phyloP scores from a whole-genome alignment of 2,113 vertebrate species.

The Pristiophorus japonicus region DNA sequence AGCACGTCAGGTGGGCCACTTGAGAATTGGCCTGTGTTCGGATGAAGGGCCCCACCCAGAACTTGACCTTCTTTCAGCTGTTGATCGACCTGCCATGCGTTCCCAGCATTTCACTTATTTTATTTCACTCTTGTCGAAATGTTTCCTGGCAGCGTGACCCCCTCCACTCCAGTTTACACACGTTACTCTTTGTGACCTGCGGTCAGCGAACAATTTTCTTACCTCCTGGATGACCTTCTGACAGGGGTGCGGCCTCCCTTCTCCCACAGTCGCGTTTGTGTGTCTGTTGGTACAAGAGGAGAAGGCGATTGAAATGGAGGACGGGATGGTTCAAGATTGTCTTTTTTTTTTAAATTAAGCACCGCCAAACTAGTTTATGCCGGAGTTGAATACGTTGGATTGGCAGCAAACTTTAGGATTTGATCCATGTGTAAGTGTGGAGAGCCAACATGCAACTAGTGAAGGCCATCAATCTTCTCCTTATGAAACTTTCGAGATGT shows the following conservation, averaged over 20 bases:
- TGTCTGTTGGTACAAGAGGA: constrained; percentile 61
- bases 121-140: neutral
- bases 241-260: constrained; percentile 93
- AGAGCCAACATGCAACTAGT: too few relatives aligned
- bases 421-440: too few relatives aligned
- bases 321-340: neutral
- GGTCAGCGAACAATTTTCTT: constrained; percentile 38
- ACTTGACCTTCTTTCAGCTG: neutral
- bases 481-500: too few relatives aligned
- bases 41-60: neutral
- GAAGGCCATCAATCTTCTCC: too few relatives aligned
- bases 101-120: neutral
- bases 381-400: neutral
- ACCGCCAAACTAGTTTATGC: too few relatives aligned
- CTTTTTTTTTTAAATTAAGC: too few relatives aligned
- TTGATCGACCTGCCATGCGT: neutral
- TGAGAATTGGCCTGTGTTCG: neutral
- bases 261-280: constrained; percentile 95
- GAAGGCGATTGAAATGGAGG: neutral
- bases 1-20: neutral
- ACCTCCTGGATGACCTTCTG: constrained; percentile 98
- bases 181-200: neutral
- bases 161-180: neutral
- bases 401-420: neutral
- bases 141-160: neutral